Conservation (phyloP, 2,888 invertebrate species). For the Zelleria hepariella region DNA sequence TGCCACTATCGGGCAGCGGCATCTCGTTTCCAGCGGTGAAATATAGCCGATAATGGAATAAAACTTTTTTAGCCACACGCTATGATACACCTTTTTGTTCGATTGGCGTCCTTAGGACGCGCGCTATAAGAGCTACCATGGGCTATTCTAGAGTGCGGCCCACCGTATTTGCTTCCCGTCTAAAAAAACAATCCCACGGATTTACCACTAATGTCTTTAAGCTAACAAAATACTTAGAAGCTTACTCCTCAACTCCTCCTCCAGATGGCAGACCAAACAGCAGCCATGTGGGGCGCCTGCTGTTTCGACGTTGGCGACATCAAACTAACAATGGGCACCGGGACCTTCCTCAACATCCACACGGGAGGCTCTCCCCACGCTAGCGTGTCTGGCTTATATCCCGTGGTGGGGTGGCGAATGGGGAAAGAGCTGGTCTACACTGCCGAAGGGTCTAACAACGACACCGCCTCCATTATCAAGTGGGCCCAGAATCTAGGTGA, state of each 20-base stretch:
- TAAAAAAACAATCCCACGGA: too few relatives aligned
- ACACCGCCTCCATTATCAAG: conserved; percentile 88
- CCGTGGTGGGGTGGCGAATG: conserved; percentile 89
- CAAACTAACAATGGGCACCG: conserved; percentile 93
- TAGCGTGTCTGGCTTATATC: conserved; percentile 88
- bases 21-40: too few relatives aligned
- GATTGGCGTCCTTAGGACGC: too few relatives aligned
- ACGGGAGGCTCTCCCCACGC: conserved; percentile 84
- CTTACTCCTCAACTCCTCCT: too few relatives aligned
- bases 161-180: too few relatives aligned
- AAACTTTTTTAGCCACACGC: too few relatives aligned
- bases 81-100: too few relatives aligned
- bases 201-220: too few relatives aligned
- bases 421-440: conserved; percentile 73
- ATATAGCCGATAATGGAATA: too few relatives aligned
- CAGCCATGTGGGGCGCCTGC: conserved; percentile 90
- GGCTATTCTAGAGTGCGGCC: background rate
- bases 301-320: conserved; percentile 84
- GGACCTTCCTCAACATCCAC: conserved; percentile 89
- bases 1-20: too few relatives aligned
- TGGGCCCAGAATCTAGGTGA: conserved; percentile 85
- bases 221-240: too few relatives aligned
- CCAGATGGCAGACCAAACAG: conserved; percentile 90
- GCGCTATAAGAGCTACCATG: too few relatives aligned
- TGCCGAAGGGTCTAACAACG: conserved; percentile 89